Percentiles rank a stretch among this genome's conserved stretches.
These are phyloP conservation scores for Champsocephalus esox DNA, from an alignment of 2,797 vertebrate genomes.

Conservation along the genomic window DNA sequence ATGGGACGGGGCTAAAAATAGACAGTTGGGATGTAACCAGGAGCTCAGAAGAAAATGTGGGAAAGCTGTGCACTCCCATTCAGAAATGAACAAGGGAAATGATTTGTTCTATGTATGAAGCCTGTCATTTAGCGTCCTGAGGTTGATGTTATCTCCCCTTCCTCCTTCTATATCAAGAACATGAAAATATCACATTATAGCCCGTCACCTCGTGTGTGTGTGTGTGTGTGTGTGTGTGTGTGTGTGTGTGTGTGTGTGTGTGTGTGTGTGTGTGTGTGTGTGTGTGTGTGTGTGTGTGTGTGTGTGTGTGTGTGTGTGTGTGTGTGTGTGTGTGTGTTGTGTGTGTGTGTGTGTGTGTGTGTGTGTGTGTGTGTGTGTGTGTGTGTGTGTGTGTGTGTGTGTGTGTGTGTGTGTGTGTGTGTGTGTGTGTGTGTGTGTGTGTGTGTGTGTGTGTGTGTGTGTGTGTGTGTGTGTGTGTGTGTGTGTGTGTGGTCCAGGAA, in stretches of 20 bases:
- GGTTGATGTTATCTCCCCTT: slow-evolving; percentile 14
- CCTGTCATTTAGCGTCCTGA: slow-evolving; percentile 10
- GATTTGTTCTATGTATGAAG: slow-evolving; percentile 32
- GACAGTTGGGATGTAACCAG: slow-evolving; percentile 47
- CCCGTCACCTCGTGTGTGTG: no score
- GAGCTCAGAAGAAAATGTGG: slow-evolving; percentile 36
- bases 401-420: slow-evolving; percentile 23
- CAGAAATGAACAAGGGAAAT: slow-evolving; percentile 42
- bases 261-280: slow-evolving; percentile 51
- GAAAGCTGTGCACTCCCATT: slow-evolving; percentile 32
- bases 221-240: no score
- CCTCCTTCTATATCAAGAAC: background rate
- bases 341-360: slow-evolving; percentile 5
- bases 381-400: slow-evolving; percentile 33
- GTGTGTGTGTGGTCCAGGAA: slow-evolving; percentile 66
- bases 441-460: slow-evolving; percentile 27
- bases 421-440: slow-evolving; percentile 32
- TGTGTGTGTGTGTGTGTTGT: slow-evolving; percentile 47
- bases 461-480: slow-evolving; percentile 39
- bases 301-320: slow-evolving; percentile 51
- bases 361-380: slow-evolving; percentile 26
- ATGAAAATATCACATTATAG: background rate
- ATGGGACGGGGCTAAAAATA: slow-evolving; percentile 60
- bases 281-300: slow-evolving; percentile 61
- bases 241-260: slow-evolving; percentile 25